Percentiles rank a stretch among this genome's conserved stretches.
Conservation (phyloP, 2,888 invertebrate genomes). For the Drosophila robusta region DNA sequence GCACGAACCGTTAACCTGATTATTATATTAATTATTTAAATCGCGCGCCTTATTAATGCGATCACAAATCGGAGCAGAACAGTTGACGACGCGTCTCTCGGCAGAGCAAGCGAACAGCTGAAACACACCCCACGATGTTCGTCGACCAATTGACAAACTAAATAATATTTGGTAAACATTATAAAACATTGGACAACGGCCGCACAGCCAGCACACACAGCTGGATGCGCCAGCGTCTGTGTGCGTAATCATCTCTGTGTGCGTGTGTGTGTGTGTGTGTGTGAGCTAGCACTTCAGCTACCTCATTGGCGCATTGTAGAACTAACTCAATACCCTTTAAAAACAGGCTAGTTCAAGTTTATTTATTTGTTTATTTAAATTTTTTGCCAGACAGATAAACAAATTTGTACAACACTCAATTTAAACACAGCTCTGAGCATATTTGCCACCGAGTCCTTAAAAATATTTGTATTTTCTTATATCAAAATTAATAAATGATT, state of each 20-base stretch:
- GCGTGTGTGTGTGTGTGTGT: constrained; percentile 14
- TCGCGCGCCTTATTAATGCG: constrained; percentile 22
- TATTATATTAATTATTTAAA: constrained; percentile 26
- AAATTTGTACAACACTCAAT: constrained; percentile 7
- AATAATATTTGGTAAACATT: constrained; percentile 83
- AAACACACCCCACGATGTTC: constrained; percentile 84
- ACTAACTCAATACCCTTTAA: constrained; percentile 44
- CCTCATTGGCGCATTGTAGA: constrained; percentile 21
- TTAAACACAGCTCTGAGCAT: no score
- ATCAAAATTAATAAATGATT: no score
- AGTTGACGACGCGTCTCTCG: constrained; percentile 68
- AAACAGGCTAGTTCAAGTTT: constrained; percentile 28
- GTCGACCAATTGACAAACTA: constrained; percentile 82
- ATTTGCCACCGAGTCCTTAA: no score
- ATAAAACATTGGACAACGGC: constrained; percentile 79
- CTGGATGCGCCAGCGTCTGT: constrained; percentile 29
- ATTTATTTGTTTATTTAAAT: neutral
- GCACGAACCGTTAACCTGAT: constrained; percentile 28
- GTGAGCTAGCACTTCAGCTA: constrained; percentile 29
- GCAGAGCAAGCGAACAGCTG: constrained; percentile 71
- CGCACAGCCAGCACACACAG: constrained; percentile 1
- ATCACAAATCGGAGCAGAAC: constrained; percentile 35
- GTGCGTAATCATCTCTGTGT: constrained; percentile 9
- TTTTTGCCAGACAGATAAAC: neutral
- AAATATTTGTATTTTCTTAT: no score